Conservation (phyloP, 2,888 invertebrate species). For the Ischnura elegans region DNA sequence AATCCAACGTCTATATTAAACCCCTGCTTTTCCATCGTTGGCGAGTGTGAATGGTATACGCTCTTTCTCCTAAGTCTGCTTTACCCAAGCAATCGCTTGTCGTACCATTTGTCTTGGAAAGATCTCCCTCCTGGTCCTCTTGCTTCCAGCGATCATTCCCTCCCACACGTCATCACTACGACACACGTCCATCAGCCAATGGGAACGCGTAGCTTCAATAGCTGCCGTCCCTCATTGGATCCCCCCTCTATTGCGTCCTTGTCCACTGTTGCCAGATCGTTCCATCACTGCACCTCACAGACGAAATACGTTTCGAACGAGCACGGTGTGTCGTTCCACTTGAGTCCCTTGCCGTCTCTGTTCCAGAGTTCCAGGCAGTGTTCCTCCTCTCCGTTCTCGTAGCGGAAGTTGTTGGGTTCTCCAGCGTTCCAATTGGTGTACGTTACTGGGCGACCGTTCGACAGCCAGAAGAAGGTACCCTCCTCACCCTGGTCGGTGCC, state of each 20-base stretch:
- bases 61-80: background rate
- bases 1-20: background rate
- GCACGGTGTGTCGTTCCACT: conserved; percentile 96
- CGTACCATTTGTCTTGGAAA: background rate
- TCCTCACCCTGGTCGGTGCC: conserved; percentile 95
- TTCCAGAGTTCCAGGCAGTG: conserved; percentile 95
- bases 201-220: conserved; percentile 55
- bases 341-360: conserved; percentile 93
- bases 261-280: background rate
- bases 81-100: background rate
- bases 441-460: conserved; percentile 91
- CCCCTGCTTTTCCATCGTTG: background rate
- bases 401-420: conserved; percentile 95
- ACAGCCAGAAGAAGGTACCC: conserved; percentile 96
- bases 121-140: conserved; percentile 71
- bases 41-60: background rate
- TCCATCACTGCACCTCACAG: conserved; percentile 88
- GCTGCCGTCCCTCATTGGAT: conserved; percentile 44
- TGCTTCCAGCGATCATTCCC: conserved; percentile 74
- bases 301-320: conserved; percentile 96
- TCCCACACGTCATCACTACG: conserved; percentile 74
- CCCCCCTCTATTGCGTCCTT: conserved; percentile 51
- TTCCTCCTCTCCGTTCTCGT: conserved; percentile 95
- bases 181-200: conserved; percentile 71
- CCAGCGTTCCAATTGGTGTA: conserved; percentile 97